Evolutionary conservation across 2,113 vertebrate genomes (phyloP).

Genomic region (Limnothrissa miodon): DNA sequence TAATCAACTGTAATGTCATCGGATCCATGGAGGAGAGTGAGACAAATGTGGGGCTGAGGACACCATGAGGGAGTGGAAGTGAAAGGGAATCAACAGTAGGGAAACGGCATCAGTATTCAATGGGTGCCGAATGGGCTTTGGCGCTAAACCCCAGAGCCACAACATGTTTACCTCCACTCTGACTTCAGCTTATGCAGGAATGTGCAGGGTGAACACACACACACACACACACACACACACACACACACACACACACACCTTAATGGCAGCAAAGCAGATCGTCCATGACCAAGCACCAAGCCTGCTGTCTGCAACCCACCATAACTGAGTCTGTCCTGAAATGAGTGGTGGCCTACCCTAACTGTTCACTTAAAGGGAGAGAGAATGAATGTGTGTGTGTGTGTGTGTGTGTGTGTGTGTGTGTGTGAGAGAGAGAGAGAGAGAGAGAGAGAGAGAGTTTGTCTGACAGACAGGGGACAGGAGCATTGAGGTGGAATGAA

Average conservation of each 20-base stretch:
- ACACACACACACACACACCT: constrained; percentile 6
- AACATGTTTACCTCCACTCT: not conserved
- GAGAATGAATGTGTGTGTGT: not conserved
- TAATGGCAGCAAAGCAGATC: not conserved
- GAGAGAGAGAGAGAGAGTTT: no score
- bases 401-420: constrained; percentile 25
- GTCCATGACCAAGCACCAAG: not conserved
- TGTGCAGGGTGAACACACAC: not conserved
- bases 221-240: not conserved
- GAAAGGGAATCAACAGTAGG: not conserved
- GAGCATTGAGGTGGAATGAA: constrained; percentile 26
- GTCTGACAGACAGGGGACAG: constrained; percentile 20
- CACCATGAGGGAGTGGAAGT: not conserved
- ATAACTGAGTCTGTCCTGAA: not conserved
- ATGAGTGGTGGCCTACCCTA: not conserved
- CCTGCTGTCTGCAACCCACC: not conserved
- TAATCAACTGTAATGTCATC: not conserved
- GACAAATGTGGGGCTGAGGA: not conserved
- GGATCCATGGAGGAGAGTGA: not conserved
- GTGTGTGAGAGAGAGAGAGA: constrained; percentile 35
- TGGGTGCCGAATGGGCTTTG: not conserved
- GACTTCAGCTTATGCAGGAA: not conserved
- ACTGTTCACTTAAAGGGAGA: not conserved
- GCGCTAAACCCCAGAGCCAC: not conserved
- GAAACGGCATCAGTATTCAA: not conserved